Evolutionary conservation across 1,140 invertebrate genomes (phyloP).

Genomic region (Druon quercuslanigerum): DNA sequence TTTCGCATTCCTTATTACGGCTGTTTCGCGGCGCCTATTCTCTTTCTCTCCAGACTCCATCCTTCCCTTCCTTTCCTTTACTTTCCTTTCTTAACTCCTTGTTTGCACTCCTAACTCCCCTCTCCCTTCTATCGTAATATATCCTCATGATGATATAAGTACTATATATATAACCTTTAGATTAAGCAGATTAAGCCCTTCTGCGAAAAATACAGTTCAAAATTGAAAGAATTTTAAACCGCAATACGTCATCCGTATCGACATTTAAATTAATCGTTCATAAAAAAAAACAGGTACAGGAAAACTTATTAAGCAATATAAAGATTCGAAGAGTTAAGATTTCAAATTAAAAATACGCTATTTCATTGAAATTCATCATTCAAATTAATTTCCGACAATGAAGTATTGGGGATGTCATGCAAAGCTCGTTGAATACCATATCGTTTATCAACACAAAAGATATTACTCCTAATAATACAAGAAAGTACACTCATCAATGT

Average conservation of each 20-base stretch:
- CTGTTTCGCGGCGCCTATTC: constrained; percentile 44
- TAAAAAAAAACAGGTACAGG: background rate
- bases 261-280: background rate
- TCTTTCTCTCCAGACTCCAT: constrained; percentile 13
- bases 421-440: no score
- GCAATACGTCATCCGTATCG: background rate
- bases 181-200: background rate
- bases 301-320: background rate
- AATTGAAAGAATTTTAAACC: constrained; percentile 13
- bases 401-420: no score
- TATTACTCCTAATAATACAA: no score
- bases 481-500: no score
- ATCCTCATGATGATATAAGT: background rate
- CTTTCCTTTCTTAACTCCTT: constrained; percentile 43
- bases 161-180: no score
- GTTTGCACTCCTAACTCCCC: background rate
- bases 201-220: background rate
- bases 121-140: background rate
- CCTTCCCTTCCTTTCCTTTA: constrained; percentile 34
- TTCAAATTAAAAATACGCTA: no score
- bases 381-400: no score
- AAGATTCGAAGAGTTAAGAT: no score
- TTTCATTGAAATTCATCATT: no score
- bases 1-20: constrained; percentile 53
- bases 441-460: no score